Conservation (phyloP, 1,140 invertebrate genomes). For the Homalodisca vitripennis region DNA sequence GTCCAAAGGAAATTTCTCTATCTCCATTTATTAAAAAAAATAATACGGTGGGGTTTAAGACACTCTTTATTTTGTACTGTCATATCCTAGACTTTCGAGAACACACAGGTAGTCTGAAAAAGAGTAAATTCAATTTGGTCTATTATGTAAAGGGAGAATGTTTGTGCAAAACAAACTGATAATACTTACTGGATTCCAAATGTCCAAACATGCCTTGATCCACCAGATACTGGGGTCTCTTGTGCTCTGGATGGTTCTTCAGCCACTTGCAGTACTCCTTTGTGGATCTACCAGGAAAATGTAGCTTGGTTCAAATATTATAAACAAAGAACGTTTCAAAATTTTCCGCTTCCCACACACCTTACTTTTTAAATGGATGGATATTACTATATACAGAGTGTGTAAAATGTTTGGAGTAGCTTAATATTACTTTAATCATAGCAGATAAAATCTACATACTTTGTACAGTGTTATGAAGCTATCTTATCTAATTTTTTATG, state of each 20-base stretch:
- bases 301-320: background rate
- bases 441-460: background rate
- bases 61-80: too few relatives aligned
- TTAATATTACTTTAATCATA: background rate
- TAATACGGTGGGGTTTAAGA: too few relatives aligned
- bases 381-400: background rate
- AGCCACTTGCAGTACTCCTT: conserved; percentile 14
- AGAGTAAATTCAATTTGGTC: too few relatives aligned
- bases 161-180: too few relatives aligned
- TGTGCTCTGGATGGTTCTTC: background rate
- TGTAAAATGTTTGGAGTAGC: background rate
- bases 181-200: too few relatives aligned
- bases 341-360: background rate
- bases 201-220: conserved; percentile 4
- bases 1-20: too few relatives aligned
- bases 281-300: background rate
- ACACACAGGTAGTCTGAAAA: too few relatives aligned
- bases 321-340: background rate
- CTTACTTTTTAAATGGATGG: background rate
- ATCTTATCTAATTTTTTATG: too few relatives aligned
- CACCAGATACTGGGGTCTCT: conserved; percentile 8
- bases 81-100: too few relatives aligned
- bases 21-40: too few relatives aligned
- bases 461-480: background rate
- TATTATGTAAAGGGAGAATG: too few relatives aligned